Conservation (phyloP, 2,113 vertebrate genomes). For the Sminthopsis crassicaudata region DNA sequence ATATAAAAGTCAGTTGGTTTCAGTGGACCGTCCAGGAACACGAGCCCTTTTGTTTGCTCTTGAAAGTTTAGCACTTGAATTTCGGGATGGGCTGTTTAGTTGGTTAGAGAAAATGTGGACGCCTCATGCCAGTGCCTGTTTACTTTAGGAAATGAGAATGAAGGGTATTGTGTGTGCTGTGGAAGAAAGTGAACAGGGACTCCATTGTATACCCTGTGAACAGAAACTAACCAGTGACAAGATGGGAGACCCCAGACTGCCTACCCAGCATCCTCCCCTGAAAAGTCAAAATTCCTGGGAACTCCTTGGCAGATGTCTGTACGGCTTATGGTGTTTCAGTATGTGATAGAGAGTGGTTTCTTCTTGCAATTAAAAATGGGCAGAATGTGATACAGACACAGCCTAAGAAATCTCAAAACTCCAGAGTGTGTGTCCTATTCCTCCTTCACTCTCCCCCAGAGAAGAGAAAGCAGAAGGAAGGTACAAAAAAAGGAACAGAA, state of each 20-base stretch:
- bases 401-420: not conserved
- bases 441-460: accelerated
- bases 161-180: constrained; percentile 62
- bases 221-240: constrained; percentile 70
- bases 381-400: not conserved
- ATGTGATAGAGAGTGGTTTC: not conserved
- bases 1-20: constrained; percentile 70
- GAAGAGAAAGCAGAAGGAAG: not conserved
- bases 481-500: not conserved
- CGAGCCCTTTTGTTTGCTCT: constrained; percentile 68
- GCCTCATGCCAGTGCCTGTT: constrained; percentile 71
- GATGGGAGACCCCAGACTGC: constrained; percentile 44
- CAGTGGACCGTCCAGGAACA: constrained; percentile 66
- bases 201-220: constrained; percentile 67
- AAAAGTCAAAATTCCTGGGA: constrained; percentile 34
- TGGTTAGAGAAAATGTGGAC: constrained; percentile 71
- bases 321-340: not conserved
- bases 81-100: constrained; percentile 69
- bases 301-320: constrained; percentile 20
- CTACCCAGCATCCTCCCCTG: not conserved
- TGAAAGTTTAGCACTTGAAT: constrained; percentile 80
- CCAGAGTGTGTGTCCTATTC: not conserved
- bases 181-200: constrained; percentile 64
- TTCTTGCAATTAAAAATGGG: not conserved
- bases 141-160: constrained; percentile 69